Base-by-base conservation (phyloP, 2,888 invertebrate genomes). In the Sericinus montela region DNA sequence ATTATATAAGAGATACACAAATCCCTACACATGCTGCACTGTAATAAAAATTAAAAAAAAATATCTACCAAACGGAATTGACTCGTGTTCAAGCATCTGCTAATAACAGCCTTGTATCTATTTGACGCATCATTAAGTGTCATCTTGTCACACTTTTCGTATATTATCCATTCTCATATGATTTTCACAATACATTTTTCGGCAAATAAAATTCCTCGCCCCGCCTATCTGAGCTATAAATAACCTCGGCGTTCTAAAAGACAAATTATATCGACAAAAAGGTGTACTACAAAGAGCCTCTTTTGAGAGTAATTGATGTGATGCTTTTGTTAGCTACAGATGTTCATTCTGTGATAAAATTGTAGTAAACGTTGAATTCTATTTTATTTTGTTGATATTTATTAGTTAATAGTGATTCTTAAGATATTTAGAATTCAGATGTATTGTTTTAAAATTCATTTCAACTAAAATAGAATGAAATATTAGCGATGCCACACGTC, bases 131-230 rank as follows among this genome's bases (percentile, higher is more conserved):
- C 86, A 85, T 85, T 85, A 74, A 76, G 68, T 66, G 57, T 56
- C 57, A 58, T 57, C 53, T 52, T 63, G 79, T 73, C 81, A 85
- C 83, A 80, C 81, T 81, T 86, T 75, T 73, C 80, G 79, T 82
- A 77, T 79, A 83, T 81, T 78, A 84, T 72, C 73, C 52, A 80
- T 82, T 81, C 83, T 82, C 80, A 79, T 80, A 72, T 75, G 68
- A 76, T 75, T 72, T 70, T 30, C 75, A 77, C 63, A 70, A 73
- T 72, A 70, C 63, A 79, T 79, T 76, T 73, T 72, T 25, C 74
- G 82, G 68, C 80, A 78, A 80, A 81, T 81, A 80, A 78, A 80
- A 77, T 75, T 70, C 63, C 60, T 62, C 58, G 65, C 67, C 59
- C 68, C 78, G 75, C 44, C 44, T 28, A 36, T 45, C 35, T 15